Conservation (phyloP, 2,888 invertebrate species). For the Lapara coniferarum region DNA sequence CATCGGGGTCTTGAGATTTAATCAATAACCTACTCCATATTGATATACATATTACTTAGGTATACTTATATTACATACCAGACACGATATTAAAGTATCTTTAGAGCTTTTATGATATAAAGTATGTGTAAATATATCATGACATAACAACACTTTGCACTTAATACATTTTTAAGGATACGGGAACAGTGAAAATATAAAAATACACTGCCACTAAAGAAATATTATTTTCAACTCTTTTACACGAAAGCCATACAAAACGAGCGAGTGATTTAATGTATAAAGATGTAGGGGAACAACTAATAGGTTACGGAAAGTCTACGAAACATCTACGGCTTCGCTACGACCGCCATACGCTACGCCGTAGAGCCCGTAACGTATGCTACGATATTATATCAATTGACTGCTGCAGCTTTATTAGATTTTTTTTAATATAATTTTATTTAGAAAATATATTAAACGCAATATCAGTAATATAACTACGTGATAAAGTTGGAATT, state of each 20-base stretch:
- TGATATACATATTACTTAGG: background rate
- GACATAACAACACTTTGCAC: background rate
- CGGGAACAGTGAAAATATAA: conserved; percentile 3
- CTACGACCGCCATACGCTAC: conserved; percentile 22
- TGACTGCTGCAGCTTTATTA: conserved; percentile 28
- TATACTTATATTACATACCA: too few relatives aligned
- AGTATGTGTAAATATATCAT: background rate
- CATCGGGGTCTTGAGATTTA: background rate
- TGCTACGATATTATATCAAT: conserved; percentile 17
- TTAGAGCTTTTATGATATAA: too few relatives aligned
- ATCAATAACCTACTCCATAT: background rate
- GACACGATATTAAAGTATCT: too few relatives aligned
- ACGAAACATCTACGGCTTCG: conserved; percentile 22
- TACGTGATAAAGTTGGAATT: background rate
- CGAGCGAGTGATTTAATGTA: conserved; percentile 3
- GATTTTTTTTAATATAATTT: conserved; percentile 18
- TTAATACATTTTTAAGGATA: background rate
- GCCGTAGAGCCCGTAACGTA: conserved; percentile 11
- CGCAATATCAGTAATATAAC: background rate
- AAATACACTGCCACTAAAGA: background rate
- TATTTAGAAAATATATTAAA: conserved; percentile 21
- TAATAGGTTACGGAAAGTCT: conserved; percentile 18
- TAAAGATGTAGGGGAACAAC: conserved; percentile 20
- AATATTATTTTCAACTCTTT: conserved; percentile 10
- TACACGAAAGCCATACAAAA: conserved; percentile 18